Conservation (phyloP, 2,797 vertebrate species). For the Siniperca scherzeri region DNA sequence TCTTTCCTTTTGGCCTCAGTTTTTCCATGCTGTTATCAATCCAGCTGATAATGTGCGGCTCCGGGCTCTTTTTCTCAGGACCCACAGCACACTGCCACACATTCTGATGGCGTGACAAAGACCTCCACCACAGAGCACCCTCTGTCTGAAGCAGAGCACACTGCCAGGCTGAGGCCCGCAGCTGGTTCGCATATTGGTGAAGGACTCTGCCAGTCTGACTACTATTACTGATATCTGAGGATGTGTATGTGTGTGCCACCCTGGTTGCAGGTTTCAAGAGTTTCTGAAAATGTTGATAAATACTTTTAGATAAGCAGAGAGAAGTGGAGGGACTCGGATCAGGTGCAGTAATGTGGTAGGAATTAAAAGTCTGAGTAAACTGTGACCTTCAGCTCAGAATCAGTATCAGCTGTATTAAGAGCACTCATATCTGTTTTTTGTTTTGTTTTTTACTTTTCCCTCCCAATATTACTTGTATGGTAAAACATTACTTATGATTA, state of each 20-base stretch:
- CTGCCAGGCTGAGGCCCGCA: constrained; percentile 65
- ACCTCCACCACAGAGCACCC: constrained; percentile 74
- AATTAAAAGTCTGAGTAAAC: neutral
- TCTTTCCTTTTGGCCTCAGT: constrained; percentile 87
- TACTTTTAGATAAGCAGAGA: neutral
- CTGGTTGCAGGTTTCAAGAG: constrained; percentile 28
- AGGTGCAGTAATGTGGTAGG: neutral
- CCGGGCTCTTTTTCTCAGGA: constrained; percentile 83
- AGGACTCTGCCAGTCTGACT: constrained; percentile 58
- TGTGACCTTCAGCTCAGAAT: neutral
- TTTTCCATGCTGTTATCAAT: constrained; percentile 89
- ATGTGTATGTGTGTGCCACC: constrained; percentile 13
- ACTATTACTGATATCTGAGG: constrained; percentile 51
- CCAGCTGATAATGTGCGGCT: constrained; percentile 86
- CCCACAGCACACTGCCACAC: constrained; percentile 76
- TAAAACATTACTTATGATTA: neutral
- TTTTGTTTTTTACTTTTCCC: neutral
- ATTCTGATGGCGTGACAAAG: constrained; percentile 80
- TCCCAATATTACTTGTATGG: neutral
- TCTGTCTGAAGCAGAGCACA: constrained; percentile 72
- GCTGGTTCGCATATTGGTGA: constrained; percentile 76
- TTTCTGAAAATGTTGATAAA: constrained; percentile 3
- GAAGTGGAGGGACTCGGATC: constrained; percentile 2
- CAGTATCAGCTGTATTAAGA: neutral
- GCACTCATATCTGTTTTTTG: neutral